Conservation (phyloP, 2,797 vertebrate species). For the Streptopelia turtur region DNA sequence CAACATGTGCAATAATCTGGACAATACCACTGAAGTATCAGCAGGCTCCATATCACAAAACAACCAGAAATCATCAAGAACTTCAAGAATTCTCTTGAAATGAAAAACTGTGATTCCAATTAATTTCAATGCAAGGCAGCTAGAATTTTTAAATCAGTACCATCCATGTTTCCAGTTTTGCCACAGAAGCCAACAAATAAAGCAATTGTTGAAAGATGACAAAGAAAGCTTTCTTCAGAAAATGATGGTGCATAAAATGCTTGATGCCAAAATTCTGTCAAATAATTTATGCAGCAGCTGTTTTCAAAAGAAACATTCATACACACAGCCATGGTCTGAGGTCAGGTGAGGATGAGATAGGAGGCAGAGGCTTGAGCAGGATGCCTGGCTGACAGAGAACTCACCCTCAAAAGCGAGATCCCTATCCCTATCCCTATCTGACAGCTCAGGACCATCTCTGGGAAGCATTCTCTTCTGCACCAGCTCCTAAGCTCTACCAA, state of each 20-base stretch:
- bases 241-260: conserved; percentile 17
- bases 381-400: neutral
- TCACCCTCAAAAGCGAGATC: neutral
- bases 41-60: neutral
- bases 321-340: neutral
- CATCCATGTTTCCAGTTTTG: conserved; percentile 3
- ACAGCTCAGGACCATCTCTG: neutral
- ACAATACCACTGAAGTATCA: neutral
- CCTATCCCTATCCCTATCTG: too few relatives aligned
- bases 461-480: neutral
- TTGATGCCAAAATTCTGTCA: conserved; percentile 54
- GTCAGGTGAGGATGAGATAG: conserved; percentile 34
- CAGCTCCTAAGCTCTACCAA: neutral
- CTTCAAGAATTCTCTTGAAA: neutral
- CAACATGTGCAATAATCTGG: neutral
- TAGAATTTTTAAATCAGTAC: neutral
- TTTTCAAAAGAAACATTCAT: conserved; percentile 65
- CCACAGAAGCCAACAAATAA: conserved; percentile 45
- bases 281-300: conserved; percentile 62
- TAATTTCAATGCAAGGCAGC: neutral
- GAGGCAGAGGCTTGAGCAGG: neutral
- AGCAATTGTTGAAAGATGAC: conserved; percentile 60
- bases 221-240: conserved; percentile 60
- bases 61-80: neutral
- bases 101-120: neutral